Conservation (phyloP, 2,888 invertebrate genomes). For the Sisyra terminalis region DNA sequence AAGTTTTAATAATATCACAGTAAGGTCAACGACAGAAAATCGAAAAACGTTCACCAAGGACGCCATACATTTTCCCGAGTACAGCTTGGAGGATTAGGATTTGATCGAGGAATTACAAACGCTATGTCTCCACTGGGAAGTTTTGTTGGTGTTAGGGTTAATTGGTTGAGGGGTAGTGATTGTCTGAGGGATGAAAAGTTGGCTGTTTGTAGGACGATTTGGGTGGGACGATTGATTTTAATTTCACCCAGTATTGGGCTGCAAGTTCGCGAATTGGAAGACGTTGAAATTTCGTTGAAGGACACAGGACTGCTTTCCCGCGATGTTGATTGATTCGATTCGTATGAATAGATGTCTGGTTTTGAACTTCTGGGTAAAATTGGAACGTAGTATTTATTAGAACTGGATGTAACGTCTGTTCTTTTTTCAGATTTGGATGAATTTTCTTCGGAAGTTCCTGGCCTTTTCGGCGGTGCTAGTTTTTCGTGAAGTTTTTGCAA, state of each 20-base stretch:
- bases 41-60: slow-evolving; percentile 20
- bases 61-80: slow-evolving; percentile 20
- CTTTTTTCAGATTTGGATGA: slow-evolving; percentile 9
- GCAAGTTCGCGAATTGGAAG: no score
- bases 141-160: slow-evolving; percentile 24
- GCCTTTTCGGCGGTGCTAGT: slow-evolving; percentile 1
- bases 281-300: neutral
- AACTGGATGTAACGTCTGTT: neutral
- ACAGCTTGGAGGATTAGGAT: slow-evolving; percentile 9
- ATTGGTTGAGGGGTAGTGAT: slow-evolving; percentile 2
- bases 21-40: neutral
- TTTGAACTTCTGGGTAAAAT: slow-evolving; percentile 6
- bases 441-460: neutral
- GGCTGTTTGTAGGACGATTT: no score
- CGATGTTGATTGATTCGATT: slow-evolving; percentile 3
- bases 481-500: slow-evolving; percentile 30
- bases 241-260: no score
- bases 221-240: no score
- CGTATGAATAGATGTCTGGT: slow-evolving; percentile 3
- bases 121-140: slow-evolving; percentile 26
- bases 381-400: slow-evolving; percentile 2
- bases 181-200: no score
- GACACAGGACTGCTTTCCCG: slow-evolving; percentile 3
- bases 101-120: slow-evolving; percentile 22
- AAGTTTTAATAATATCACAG: neutral